Percentiles rank a stretch among this genome's conserved stretches.
phyloP scores from a whole-genome alignment of 2,888 invertebrate genomes.

The Ophion ellenae region DNA sequence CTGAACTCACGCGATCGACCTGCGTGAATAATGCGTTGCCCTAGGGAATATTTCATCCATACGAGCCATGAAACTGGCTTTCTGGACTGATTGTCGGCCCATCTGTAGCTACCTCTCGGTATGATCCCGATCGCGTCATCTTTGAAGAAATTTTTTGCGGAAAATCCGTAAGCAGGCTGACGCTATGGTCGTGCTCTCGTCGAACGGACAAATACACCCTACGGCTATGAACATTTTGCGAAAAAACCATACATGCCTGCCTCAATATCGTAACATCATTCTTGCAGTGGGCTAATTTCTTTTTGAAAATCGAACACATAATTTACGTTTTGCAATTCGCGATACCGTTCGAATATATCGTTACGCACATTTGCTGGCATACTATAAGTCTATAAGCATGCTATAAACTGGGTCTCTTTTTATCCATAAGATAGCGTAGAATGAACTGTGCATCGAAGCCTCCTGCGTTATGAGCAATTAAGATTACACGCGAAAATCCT shows the following conservation, averaged over 20 bases:
- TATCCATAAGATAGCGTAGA: too few relatives aligned
- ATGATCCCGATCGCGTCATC: neutral
- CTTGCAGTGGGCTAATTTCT: too few relatives aligned
- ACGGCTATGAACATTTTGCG: constrained; percentile 1
- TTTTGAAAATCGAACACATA: too few relatives aligned
- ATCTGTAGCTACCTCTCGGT: neutral
- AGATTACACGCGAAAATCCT: constrained; percentile 6
- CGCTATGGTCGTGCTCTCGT: neutral
- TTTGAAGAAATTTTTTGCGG: neutral
- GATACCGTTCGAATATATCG: too few relatives aligned
- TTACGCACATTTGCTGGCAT: too few relatives aligned
- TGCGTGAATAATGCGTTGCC: neutral
- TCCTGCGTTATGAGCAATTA: neutral
- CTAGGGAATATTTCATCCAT: neutral
- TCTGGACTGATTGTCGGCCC: neutral
- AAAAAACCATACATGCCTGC: too few relatives aligned
- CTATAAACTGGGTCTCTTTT: too few relatives aligned
- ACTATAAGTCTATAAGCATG: too few relatives aligned
- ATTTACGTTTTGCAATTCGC: too few relatives aligned
- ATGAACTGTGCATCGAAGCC: too few relatives aligned
- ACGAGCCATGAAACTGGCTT: neutral
- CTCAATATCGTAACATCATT: too few relatives aligned
- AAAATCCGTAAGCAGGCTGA: neutral
- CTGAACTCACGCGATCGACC: neutral
- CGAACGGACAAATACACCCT: neutral